phyloP scores from a whole-genome alignment of 2,888 invertebrate genomes.

The Watsonalla binaria region DNA sequence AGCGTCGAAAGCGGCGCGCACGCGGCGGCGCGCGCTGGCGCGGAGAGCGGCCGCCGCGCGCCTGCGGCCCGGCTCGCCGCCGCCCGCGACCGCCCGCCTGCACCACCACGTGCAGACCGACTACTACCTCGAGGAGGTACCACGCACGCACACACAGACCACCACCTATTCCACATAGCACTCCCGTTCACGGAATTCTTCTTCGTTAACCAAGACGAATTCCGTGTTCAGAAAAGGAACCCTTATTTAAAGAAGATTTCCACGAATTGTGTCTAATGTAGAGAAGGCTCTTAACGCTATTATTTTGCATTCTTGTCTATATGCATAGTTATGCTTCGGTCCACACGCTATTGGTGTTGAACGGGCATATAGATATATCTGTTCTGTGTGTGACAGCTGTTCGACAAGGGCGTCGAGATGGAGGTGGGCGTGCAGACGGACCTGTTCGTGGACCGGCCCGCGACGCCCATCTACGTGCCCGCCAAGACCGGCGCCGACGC shows the following conservation, averaged over 20 bases:
- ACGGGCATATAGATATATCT: too few species aligned
- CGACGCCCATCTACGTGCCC: constrained; percentile 87
- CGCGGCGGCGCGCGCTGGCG: constrained; percentile 82
- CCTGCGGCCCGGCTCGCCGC: constrained; percentile 83
- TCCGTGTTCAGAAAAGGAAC: too few species aligned
- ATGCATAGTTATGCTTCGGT: too few species aligned
- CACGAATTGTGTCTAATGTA: too few species aligned
- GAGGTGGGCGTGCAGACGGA: constrained; percentile 93
- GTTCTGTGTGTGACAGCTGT: constrained; percentile 61
- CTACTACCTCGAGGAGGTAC: constrained; percentile 90
- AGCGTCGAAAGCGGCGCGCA: constrained; percentile 62
- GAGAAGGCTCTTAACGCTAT: too few species aligned
- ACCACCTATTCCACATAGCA: too few species aligned
- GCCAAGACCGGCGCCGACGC: constrained; percentile 89
- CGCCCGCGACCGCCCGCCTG: constrained; percentile 88
- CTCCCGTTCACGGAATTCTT: too few species aligned
- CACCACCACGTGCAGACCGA: constrained; percentile 95
- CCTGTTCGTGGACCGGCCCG: constrained; percentile 89
- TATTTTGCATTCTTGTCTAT: too few species aligned
- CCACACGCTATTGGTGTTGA: too few species aligned
- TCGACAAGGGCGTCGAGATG: constrained; percentile 85
- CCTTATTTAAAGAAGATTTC: too few species aligned
- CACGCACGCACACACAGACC: too few species aligned
- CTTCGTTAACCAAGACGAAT: too few species aligned
- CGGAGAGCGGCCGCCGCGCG: constrained; percentile 86